These are phyloP conservation scores for Cataglyphis hispanica DNA, from an alignment of 1,140 invertebrate species.

Conservation along the genomic window DNA sequence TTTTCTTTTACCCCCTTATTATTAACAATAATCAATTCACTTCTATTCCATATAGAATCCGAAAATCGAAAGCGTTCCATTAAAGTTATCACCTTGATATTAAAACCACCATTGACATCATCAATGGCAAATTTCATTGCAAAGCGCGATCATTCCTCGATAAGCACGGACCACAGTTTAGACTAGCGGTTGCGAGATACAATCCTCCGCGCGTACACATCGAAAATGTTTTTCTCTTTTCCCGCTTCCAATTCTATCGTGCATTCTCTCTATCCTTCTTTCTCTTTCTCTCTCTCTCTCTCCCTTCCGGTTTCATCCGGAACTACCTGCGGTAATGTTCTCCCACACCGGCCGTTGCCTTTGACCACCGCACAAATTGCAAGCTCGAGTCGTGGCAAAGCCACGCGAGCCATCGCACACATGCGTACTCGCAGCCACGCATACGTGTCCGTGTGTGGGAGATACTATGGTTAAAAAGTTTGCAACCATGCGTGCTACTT, in stretches of 20 bases:
- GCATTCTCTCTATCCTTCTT: not conserved
- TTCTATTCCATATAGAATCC: not conserved
- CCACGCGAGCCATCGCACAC: slow-evolving; percentile 38
- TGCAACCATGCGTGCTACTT: slow-evolving; percentile 56
- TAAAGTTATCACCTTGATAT: slow-evolving; percentile 6
- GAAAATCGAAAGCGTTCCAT: not conserved
- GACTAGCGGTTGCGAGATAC: slow-evolving; percentile 1
- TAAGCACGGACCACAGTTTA: slow-evolving; percentile 39
- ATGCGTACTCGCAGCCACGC: not conserved
- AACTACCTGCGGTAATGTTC: slow-evolving; percentile 60
- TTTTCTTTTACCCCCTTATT: not conserved
- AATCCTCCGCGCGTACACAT: not conserved
- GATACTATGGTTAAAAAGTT: slow-evolving; percentile 61
- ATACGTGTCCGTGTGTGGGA: slow-evolving; percentile 9
- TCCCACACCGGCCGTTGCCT: slow-evolving; percentile 55
- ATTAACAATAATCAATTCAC: not conserved
- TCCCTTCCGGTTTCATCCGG: slow-evolving; percentile 31
- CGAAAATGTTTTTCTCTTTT: slow-evolving; percentile 34
- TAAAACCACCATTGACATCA: not conserved
- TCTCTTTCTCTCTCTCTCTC: not conserved
- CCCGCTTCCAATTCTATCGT: slow-evolving; percentile 5
- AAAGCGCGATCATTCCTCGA: slow-evolving; percentile 32
- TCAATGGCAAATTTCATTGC: slow-evolving; percentile 31
- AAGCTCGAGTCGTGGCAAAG: slow-evolving; percentile 62
- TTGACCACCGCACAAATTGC: slow-evolving; percentile 62